Percentiles rank a stretch among this genome's conserved stretches.
phyloP scores from a whole-genome alignment of 1,140 invertebrate genomes.

The Oncopodura yosiiana region DNA sequence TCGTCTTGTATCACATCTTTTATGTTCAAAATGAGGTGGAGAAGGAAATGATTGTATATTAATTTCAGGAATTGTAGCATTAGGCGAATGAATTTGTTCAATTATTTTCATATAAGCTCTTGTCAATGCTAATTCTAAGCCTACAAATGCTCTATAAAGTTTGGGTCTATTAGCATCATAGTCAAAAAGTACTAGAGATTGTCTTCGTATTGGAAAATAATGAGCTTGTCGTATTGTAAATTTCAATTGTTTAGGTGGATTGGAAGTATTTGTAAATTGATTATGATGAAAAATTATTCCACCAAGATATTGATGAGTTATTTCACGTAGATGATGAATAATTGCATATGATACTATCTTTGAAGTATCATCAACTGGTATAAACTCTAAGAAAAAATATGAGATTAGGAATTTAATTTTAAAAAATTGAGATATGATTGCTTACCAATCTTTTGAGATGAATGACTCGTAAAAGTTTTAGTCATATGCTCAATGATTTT shows the following conservation, averaged over 20 bases:
- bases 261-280: not conserved
- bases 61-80: too few species aligned
- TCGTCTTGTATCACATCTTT: too few species aligned
- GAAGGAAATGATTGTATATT: too few species aligned
- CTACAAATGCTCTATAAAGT: not conserved
- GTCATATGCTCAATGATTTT: not conserved
- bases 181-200: not conserved
- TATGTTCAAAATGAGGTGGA: too few species aligned
- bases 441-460: not conserved
- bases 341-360: constrained; percentile 2
- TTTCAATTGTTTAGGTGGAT: not conserved
- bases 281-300: constrained; percentile 2
- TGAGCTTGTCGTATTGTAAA: constrained; percentile 1
- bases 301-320: not conserved
- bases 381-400: not conserved
- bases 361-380: not conserved
- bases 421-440: too few species aligned
- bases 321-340: not conserved
- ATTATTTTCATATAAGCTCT: not conserved
- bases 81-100: too few species aligned
- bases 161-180: not conserved
- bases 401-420: too few species aligned
- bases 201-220: constrained; percentile 2
- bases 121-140: not conserved
- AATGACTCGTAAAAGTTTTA: not conserved